Base-by-base conservation (phyloP, 2,797 vertebrate genomes). In the Hafferia zeledoni region DNA sequence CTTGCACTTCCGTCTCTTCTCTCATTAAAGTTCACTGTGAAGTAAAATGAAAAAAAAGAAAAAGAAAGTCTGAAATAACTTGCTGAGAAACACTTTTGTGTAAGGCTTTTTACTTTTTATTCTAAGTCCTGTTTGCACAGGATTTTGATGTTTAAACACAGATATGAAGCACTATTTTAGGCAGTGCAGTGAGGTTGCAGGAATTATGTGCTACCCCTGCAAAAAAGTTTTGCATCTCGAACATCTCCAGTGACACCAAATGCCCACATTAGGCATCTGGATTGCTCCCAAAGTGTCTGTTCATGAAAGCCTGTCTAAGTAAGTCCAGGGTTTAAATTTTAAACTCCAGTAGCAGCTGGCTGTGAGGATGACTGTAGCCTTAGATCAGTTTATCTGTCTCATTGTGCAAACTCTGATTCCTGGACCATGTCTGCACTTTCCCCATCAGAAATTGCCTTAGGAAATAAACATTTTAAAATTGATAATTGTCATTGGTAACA, bases 251-350 rank as follows among this genome's bases (percentile, higher is more conserved):
- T 1, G 17, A 20, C 37, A 64, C 14, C 18, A 37, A 71, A 64
- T 2, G 30, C 23, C 4, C 37, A 37, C 5, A 1, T 1, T n/a
- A 63, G 20, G 12, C 19, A 41, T 16, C 4, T 56, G 13, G 10
- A 39, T 43, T 85, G 14, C 25, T 72, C 17, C 8, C 39, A 46
- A 9, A 8, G 3, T 35, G 5, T 28, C 24, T 85, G 7, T 6
- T 72, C 65, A 33, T n/a, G 65, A 76, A 79, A 79, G 5, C 2
- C 16, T 46, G 3, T 13, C 19, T 17, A 19, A 71, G 28, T 9
- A n/a, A 59, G 3, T 7, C 25, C 27, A 23, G 31, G 15, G 13
- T 50, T 80, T 59, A 70, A 47, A 13, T 47, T 69, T 23, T 46
- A 67, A 56, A 23, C 53, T 41, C 20, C 11, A 43, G 15, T 25